Evolutionary conservation across 2,888 invertebrate genomes (phyloP).

Genomic region (Acheta domesticus): DNA sequence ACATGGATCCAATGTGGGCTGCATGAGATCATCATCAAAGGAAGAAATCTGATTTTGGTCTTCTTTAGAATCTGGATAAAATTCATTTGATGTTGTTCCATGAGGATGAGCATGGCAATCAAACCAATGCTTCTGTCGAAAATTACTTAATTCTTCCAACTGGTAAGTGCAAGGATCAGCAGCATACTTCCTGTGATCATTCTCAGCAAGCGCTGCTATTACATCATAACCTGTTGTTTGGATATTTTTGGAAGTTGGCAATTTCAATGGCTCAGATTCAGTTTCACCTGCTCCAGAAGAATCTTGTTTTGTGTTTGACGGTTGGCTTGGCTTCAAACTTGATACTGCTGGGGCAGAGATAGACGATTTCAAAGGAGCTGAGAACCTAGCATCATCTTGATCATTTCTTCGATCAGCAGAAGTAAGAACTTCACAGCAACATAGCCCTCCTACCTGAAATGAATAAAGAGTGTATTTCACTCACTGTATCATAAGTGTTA

Average conservation of each 20-base stretch:
- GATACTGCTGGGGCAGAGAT: no score
- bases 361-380: no score
- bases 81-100: conserved; percentile 39
- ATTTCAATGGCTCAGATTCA: no score
- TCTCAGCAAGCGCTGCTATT: not conserved
- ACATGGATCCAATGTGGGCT: conserved; percentile 34
- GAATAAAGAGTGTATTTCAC: not conserved
- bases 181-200: not conserved
- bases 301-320: no score
- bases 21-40: no score
- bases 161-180: conserved; percentile 18
- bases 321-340: no score
- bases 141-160: conserved; percentile 34
- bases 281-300: no score
- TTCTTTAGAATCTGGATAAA: conserved; percentile 43
- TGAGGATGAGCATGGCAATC: conserved; percentile 35
- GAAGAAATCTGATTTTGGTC: conserved; percentile 45
- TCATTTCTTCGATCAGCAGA: no score
- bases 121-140: conserved; percentile 34
- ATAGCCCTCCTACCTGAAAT: not conserved
- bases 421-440: not conserved
- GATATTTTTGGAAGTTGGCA: no score
- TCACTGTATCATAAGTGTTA: no score
- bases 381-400: no score
- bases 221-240: not conserved